Percentiles rank a stretch among this genome's conserved stretches.
Conservation (phyloP, 2,797 vertebrate species). For the Champsocephalus gunnari region DNA sequence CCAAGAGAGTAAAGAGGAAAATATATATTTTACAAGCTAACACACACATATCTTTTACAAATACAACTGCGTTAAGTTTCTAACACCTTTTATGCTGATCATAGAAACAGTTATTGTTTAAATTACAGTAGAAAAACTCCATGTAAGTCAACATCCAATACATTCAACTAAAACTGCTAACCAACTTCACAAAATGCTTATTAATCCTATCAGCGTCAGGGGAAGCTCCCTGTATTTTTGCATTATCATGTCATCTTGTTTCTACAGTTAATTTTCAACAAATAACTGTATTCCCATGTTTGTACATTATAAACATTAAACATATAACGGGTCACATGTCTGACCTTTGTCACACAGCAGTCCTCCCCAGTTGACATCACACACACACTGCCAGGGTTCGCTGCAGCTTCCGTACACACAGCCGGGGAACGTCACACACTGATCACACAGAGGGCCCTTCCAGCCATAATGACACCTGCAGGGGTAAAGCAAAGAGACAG, state of each 20-base stretch:
- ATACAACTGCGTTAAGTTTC: no score
- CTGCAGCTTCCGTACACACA: constrained; percentile 86
- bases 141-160: no score
- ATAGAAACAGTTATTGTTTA: no score
- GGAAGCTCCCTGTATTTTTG: no score
- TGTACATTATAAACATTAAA: not conserved
- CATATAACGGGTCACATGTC: constrained; percentile 28
- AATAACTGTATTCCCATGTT: not conserved
- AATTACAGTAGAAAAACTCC: no score
- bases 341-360: constrained; percentile 89
- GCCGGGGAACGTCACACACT: constrained; percentile 86
- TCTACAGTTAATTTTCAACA: no score
- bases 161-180: no score
- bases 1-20: not conserved
- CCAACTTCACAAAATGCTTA: no score
- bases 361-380: constrained; percentile 90
- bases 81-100: no score
- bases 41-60: no score
- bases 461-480: constrained; percentile 88
- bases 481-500: constrained; percentile 1
- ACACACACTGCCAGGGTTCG: constrained; percentile 89
- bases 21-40: not conserved
- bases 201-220: no score
- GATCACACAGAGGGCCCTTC: constrained; percentile 83
- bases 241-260: no score